Conservation (phyloP, 2,888 invertebrate species). For the Lasioglossum zephyrum region DNA sequence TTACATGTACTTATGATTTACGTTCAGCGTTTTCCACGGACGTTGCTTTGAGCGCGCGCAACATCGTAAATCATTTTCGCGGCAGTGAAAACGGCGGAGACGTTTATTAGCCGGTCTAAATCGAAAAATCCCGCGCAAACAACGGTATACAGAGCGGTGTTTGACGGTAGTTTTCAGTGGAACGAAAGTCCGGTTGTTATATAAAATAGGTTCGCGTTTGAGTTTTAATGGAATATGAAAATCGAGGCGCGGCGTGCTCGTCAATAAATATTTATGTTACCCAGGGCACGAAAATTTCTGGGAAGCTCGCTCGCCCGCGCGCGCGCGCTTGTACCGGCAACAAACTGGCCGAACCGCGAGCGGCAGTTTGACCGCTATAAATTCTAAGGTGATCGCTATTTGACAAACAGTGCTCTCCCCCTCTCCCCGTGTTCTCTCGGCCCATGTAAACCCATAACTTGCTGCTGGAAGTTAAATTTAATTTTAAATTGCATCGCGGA, state of each 20-base stretch:
- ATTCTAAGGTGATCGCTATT: constrained; percentile 10
- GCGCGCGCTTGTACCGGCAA: not conserved
- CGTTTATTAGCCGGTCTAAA: not conserved
- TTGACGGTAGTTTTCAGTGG: not conserved
- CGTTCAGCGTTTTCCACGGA: not conserved
- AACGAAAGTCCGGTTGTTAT: not conserved
- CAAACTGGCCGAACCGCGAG: not conserved
- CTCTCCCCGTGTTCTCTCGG: not conserved
- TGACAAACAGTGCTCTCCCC: not conserved
- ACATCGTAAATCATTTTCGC: not conserved
- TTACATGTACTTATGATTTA: not conserved
- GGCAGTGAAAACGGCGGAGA: not conserved
- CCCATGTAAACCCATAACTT: not conserved
- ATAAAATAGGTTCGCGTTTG: not conserved
- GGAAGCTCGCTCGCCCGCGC: not conserved
- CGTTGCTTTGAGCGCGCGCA: not conserved
- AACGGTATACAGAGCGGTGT: not conserved
- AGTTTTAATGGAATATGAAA: constrained; percentile 12
- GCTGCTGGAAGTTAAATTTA: constrained; percentile 3
- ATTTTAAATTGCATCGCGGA: constrained; percentile 1
- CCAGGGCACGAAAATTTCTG: not conserved
- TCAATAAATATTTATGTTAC: constrained; percentile 4
- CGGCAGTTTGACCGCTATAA: constrained; percentile 8
- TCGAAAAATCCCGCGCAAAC: not conserved
- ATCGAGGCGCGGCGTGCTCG: not conserved